phyloP scores from a whole-genome alignment of 2,888 invertebrate species.

The Cordilura impudica region DNA sequence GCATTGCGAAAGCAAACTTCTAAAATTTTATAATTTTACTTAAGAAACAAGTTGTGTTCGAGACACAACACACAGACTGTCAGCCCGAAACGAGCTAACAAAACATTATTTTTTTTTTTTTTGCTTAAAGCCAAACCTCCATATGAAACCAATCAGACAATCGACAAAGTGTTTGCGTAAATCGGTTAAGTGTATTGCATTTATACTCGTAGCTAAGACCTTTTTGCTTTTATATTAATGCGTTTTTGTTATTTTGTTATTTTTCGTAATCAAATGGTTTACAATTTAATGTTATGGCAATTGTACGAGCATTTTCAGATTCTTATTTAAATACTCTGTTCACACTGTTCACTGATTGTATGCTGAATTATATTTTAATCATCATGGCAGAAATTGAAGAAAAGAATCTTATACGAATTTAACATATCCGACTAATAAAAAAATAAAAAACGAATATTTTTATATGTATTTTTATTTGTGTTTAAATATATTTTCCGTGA shows the following conservation, averaged over 20 bases:
- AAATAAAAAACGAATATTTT: too few relatives aligned
- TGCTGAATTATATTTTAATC: too few relatives aligned
- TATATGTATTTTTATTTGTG: too few relatives aligned
- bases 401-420: too few relatives aligned
- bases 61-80: too few relatives aligned
- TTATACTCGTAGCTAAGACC: too few relatives aligned
- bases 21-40: background rate
- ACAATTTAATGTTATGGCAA: background rate
- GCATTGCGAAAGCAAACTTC: background rate
- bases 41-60: background rate
- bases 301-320: background rate
- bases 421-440: too few relatives aligned
- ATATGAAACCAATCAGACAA: background rate
- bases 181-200: background rate
- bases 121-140: background rate
- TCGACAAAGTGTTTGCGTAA: background rate
- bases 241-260: background rate
- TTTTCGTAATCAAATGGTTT: background rate
- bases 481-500: too few relatives aligned
- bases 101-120: too few relatives aligned
- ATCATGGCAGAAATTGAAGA: too few relatives aligned
- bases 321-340: background rate
- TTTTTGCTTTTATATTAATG: background rate
- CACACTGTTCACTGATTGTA: too few relatives aligned
- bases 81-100: too few relatives aligned